Evolutionary conservation across 2,797 vertebrate genomes (phyloP).

Genomic region (Aplochiton taeniatus): DNA sequence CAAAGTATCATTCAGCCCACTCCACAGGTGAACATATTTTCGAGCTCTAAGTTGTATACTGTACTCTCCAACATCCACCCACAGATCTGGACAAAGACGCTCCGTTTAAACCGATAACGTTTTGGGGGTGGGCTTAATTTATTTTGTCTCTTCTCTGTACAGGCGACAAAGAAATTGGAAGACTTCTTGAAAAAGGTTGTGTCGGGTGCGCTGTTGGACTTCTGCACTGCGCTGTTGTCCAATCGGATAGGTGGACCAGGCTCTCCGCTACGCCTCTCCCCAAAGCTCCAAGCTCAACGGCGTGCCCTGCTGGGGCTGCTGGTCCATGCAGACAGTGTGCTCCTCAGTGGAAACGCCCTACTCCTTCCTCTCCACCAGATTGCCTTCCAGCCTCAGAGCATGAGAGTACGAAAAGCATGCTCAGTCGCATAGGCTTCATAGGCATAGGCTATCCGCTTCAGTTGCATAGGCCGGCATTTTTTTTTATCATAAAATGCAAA

Average conservation of each 20-base stretch:
- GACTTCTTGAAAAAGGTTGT: conserved; percentile 42
- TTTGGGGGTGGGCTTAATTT: background rate
- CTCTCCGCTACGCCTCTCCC: conserved; percentile 29
- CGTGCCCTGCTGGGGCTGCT: conserved; percentile 69
- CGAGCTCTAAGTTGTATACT: background rate
- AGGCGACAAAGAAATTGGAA: conserved; percentile 46
- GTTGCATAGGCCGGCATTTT: too few species aligned
- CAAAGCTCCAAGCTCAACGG: conserved; percentile 28
- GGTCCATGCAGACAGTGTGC: conserved; percentile 68
- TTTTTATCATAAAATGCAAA: too few species aligned
- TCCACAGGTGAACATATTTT: conserved; percentile 54
- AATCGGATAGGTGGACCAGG: conserved; percentile 46
- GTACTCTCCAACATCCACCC: background rate
- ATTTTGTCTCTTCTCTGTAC: background rate
- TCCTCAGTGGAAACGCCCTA: conserved; percentile 53
- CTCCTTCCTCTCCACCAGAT: conserved; percentile 63
- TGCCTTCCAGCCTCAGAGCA: conserved; percentile 55
- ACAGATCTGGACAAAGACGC: background rate
- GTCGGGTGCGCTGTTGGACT: conserved; percentile 33
- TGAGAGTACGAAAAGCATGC: conserved; percentile 37
- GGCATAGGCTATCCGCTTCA: too few species aligned
- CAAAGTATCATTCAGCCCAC: conserved; percentile 15
- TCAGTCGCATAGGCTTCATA: too few species aligned
- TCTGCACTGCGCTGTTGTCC: conserved; percentile 63
- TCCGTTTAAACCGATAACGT: background rate